Percentiles rank a stretch among this genome's conserved stretches.
Evolutionary conservation across 2,113 vertebrate species (phyloP).

Genomic region (Gobio gobio): DNA sequence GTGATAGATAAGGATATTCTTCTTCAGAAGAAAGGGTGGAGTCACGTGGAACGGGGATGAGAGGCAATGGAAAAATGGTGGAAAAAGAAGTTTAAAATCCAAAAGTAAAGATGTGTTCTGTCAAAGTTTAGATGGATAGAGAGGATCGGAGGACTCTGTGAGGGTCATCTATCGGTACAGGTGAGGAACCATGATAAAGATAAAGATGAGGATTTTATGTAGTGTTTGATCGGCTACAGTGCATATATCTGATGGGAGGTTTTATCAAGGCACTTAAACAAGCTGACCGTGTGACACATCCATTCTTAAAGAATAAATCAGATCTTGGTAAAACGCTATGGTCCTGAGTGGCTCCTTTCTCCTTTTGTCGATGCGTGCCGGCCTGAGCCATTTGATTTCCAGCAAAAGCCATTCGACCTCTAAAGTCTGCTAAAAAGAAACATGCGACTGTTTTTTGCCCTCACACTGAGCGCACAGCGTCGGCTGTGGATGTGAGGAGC

Average conservation of each 20-base stretch:
- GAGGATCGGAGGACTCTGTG: slow-evolving; percentile 42
- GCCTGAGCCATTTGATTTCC: slow-evolving; percentile 58
- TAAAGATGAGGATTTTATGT: slow-evolving; percentile 70
- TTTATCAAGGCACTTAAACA: slow-evolving; percentile 67
- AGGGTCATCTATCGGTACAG: slow-evolving; percentile 58
- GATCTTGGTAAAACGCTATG: slow-evolving; percentile 61
- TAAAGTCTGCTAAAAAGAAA: slow-evolving; percentile 50
- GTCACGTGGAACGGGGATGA: slow-evolving; percentile 50
- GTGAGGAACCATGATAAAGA: slow-evolving; percentile 59
- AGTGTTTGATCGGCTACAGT: slow-evolving; percentile 64
- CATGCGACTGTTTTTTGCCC: slow-evolving; percentile 22
- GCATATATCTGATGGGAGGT: slow-evolving; percentile 64
- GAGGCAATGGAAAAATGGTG: slow-evolving; percentile 29
- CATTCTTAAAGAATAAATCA: slow-evolving; percentile 70
- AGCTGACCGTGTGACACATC: slow-evolving; percentile 67
- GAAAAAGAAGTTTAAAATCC: slow-evolving; percentile 53
- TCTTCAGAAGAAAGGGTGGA: slow-evolving; percentile 63
- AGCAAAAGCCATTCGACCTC: slow-evolving; percentile 53
- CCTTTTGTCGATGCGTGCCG: slow-evolving; percentile 13
- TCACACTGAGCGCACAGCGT: slow-evolving; percentile 15
- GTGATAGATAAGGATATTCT: slow-evolving; percentile 73
- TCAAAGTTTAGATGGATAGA: slow-evolving; percentile 62
- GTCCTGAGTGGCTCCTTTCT: slow-evolving; percentile 49
- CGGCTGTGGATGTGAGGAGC: neutral
- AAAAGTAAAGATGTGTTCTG: slow-evolving; percentile 50